A percentile compares a stretch with the other conserved stretches of the same genome.
Evolutionary conservation across 1,140 invertebrate genomes (phyloP).

Genomic region (Aphelenchoides besseyi): DNA sequence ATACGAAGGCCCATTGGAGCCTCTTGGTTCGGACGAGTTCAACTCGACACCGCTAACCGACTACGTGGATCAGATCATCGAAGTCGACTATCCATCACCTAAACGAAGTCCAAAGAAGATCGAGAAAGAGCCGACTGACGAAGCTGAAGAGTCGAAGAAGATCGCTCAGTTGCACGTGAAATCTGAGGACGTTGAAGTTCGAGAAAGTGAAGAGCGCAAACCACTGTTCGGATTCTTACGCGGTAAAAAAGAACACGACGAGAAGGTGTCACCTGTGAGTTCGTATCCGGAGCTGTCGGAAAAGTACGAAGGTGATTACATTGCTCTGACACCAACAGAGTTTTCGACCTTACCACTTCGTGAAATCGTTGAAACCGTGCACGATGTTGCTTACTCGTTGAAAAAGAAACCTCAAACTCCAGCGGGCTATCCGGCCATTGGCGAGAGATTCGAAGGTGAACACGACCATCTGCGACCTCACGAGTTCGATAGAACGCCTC

Average conservation of each 20-base stretch:
- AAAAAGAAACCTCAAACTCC: not conserved
- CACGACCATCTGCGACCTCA: too few relatives aligned
- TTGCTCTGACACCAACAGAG: not conserved
- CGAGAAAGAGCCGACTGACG: not conserved
- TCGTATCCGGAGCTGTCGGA: not conserved
- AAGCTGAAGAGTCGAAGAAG: not conserved
- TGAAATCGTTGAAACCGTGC: not conserved
- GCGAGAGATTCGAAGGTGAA: not conserved
- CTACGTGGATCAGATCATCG: not conserved
- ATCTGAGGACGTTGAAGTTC: not conserved
- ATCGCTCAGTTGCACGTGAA: not conserved
- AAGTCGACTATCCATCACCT: not conserved
- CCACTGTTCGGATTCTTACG: too few relatives aligned
- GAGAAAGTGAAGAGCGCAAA: not conserved
- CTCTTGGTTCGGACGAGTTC: not conserved
- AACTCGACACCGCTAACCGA: not conserved
- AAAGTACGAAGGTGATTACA: not conserved
- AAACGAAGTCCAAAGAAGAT: too few relatives aligned
- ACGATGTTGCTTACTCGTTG: not conserved
- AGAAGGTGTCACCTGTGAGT: too few relatives aligned
- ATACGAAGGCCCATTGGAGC: not conserved
- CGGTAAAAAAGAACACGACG: too few relatives aligned
- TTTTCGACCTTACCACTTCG: not conserved
- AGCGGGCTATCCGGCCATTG: not conserved
- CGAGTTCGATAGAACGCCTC: too few relatives aligned